Evolutionary conservation across 2,113 vertebrate species (phyloP).

Genomic region (Myrmecophaga tridactyla): DNA sequence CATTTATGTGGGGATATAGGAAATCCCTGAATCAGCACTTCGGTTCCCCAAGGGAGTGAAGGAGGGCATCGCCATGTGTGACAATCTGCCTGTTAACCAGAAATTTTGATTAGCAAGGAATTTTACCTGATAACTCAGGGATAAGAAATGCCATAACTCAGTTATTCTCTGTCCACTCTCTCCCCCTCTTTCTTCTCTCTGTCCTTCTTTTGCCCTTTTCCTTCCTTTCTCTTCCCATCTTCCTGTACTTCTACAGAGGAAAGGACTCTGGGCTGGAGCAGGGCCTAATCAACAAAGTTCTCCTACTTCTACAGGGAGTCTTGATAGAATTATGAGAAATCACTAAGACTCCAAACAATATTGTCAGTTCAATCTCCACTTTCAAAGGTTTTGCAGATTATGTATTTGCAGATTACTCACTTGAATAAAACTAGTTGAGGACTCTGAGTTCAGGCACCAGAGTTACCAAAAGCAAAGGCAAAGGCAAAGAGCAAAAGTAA

Average conservation of each 20-base stretch:
- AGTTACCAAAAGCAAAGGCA: neutral
- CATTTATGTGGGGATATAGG: neutral
- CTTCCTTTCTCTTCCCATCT: neutral
- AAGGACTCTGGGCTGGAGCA: neutral
- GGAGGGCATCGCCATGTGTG: constrained; percentile 21
- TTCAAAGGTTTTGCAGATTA: neutral
- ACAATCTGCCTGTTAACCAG: constrained; percentile 45
- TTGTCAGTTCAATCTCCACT: neutral
- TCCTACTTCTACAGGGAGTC: neutral
- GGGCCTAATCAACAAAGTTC: neutral
- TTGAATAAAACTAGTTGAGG: neutral
- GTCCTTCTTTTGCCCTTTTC: neutral
- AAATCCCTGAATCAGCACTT: constrained; percentile 48
- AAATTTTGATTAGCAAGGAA: constrained; percentile 42
- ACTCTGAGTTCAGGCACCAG: neutral
- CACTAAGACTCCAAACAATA: neutral
- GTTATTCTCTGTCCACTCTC: too few relatives aligned
- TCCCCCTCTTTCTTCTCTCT: neutral
- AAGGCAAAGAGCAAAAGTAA: neutral
- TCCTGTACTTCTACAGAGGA: neutral
- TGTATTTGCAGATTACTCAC: neutral
- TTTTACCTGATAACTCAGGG: constrained; percentile 16
- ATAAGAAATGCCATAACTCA: neutral
- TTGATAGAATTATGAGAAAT: neutral
- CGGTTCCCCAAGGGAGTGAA: constrained; percentile 58